A percentile compares a stretch with the other conserved stretches of the same genome.
Conservation (phyloP, 2,888 invertebrate species). For the Dynastes tityus region DNA sequence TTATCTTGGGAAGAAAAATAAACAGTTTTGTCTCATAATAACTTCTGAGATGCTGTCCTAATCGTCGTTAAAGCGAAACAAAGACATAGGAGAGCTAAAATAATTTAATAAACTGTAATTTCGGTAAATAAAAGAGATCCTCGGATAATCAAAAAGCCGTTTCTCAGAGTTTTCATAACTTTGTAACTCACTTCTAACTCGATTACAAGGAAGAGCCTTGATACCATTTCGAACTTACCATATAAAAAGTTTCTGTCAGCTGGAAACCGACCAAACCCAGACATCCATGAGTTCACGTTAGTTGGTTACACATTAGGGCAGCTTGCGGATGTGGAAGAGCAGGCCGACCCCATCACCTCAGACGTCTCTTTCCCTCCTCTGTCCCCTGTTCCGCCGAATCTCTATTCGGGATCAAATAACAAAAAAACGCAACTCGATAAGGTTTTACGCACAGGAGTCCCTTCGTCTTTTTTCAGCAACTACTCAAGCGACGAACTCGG, state of each 20-base stretch:
- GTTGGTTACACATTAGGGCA: conserved; percentile 36
- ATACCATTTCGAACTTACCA: conserved; percentile 46
- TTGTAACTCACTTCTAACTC: conserved; percentile 48
- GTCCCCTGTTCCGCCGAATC: conserved; percentile 20
- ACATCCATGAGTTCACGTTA: conserved; percentile 25
- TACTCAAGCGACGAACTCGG: conserved; percentile 23
- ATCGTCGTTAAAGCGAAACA: background rate
- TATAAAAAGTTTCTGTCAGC: conserved; percentile 44
- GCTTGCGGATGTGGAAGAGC: conserved; percentile 25
- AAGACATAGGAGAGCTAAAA: background rate
- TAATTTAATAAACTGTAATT: conserved; percentile 39
- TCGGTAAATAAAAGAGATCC: conserved; percentile 28
- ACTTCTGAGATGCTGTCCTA: background rate
- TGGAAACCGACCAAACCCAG: conserved; percentile 33
- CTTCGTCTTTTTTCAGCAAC: conserved; percentile 20
- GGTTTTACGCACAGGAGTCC: conserved; percentile 41
- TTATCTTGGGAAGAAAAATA: too few relatives aligned
- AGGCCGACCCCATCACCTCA: conserved; percentile 22
- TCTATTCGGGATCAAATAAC: conserved; percentile 47
- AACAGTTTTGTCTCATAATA: too few relatives aligned
- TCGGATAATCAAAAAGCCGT: conserved; percentile 48
- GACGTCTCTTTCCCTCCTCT: conserved; percentile 23
- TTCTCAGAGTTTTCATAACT: conserved; percentile 47
- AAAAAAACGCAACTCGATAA: conserved; percentile 47
- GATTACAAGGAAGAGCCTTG: conserved; percentile 47